Base-by-base conservation (phyloP, 53 echinoderm and acorn worm species). In the Patiria pectinifera region DNA sequence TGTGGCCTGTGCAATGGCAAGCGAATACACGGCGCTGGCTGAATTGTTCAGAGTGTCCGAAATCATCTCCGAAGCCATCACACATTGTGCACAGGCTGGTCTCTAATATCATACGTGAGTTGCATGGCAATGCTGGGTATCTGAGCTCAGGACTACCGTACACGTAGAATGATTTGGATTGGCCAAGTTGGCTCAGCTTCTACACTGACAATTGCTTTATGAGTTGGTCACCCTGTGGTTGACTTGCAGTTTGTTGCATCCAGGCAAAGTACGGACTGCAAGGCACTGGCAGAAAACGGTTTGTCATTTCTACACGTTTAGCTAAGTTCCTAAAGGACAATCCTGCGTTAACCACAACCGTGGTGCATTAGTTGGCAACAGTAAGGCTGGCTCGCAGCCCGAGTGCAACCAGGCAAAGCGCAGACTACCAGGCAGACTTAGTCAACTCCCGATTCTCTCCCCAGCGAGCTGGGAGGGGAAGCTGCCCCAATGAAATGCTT, bases 401-500 rank as follows among this genome's bases (percentile, higher is more conserved):
- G 8, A 53, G 53, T 53, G 53, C 53, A 53, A 53, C 53, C 5
- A 53, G 53, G 53, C 35, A 53, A 53, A 8, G 53, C 53, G 8
- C 8, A 53, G 6, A 53, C 6, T 5, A 15, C 21, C 7, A 69
- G 15, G 21, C 69, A 69, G 69, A 8, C n/a, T 23, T 58, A n/a
- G 45, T 63, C 62, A 23, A 21, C 43, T n/a, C 85, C 69, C 47
- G 26, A 11, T 2, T 16, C 14, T 85, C 83, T 60, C 74, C 22
- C 74, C 19, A 22, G 74, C 22, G 48, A n/a, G 18, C 71, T 19
- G 2, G 61, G 59, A 25, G 87, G 25, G 80, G 80, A 90, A 90
- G 90, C 82, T 66, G 12, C 45, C 81, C 44, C 59, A 90, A 90
- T 90, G 77, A 90, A 90, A 90, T 90, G 80, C 59, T 90, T 90